These are phyloP conservation scores for Ellobium chinense DNA, from an alignment of 2,888 invertebrate species.

Conservation along the genomic window DNA sequence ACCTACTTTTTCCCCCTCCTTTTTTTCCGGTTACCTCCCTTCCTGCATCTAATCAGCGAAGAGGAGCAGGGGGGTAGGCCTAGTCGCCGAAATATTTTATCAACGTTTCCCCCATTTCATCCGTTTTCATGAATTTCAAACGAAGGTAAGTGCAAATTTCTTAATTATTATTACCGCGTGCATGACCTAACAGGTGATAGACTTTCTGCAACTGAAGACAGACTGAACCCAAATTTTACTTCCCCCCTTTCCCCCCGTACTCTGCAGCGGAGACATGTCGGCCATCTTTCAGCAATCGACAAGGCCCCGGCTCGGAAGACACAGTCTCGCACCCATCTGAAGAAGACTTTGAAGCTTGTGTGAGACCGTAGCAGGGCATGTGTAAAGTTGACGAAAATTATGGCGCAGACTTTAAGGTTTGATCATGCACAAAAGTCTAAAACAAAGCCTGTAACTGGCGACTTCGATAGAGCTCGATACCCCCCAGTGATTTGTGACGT, in stretches of 20 bases:
- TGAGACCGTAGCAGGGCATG: too few relatives aligned
- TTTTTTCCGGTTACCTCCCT: slow-evolving; percentile 43
- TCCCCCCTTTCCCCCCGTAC: slow-evolving; percentile 34
- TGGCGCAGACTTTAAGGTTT: too few relatives aligned
- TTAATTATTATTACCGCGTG: neutral
- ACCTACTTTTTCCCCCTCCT: slow-evolving; percentile 14
- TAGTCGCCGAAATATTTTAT: neutral
- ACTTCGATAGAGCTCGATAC: slow-evolving; percentile 2
- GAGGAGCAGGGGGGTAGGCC: slow-evolving; percentile 27
- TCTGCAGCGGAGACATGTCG: slow-evolving; percentile 27
- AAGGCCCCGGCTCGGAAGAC: neutral
- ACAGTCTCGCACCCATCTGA: too few relatives aligned
- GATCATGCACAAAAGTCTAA: too few relatives aligned
- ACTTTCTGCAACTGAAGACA: too few relatives aligned
- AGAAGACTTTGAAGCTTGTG: too few relatives aligned
- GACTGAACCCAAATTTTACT: too few relatives aligned
- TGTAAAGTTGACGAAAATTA: too few relatives aligned
- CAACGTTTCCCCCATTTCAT: neutral
- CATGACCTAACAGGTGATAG: too few relatives aligned
- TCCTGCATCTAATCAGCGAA: slow-evolving; percentile 28
- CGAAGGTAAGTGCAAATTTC: slow-evolving; percentile 22
- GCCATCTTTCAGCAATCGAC: slow-evolving; percentile 41
- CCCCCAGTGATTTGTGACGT: slow-evolving; percentile 25
- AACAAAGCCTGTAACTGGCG: neutral
- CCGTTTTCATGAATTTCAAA: slow-evolving; percentile 36